phyloP scores from a whole-genome alignment of 2,113 vertebrate genomes.

The Polypterus senegalus region DNA sequence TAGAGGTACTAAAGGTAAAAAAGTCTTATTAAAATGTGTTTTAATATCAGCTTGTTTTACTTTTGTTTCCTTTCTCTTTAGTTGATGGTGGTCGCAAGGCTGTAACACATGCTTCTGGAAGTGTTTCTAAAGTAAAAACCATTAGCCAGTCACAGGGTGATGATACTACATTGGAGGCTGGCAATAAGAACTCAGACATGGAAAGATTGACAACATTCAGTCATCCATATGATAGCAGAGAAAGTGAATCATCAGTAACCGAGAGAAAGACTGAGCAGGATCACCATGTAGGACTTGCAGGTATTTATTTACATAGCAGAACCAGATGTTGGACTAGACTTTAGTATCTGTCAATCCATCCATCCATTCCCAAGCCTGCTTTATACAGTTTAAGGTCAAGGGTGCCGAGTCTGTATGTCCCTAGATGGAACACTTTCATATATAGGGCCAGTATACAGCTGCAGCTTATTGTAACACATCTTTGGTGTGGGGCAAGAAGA shows the following conservation, averaged over 20 bases:
- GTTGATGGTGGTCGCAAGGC: constrained; percentile 60
- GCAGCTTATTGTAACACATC: too few species aligned
- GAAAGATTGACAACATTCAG: constrained; percentile 21
- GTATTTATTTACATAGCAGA: constrained; percentile 21
- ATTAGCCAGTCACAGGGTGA: constrained; percentile 24
- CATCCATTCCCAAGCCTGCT: too few species aligned
- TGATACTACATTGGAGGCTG: constrained; percentile 25
- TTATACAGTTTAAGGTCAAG: too few species aligned
- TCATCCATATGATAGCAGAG: constrained; percentile 25
- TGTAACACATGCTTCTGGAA: constrained; percentile 38
- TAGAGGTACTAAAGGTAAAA: too few species aligned
- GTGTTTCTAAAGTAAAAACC: constrained; percentile 24
- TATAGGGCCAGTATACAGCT: too few species aligned
- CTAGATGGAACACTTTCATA: too few species aligned
- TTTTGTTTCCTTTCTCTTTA: constrained; percentile 26
- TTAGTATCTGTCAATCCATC: too few species aligned
- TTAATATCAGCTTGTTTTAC: neutral
- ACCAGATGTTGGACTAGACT: too few species aligned
- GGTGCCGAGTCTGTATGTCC: too few species aligned
- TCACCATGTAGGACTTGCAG: constrained; percentile 36
- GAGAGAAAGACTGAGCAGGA: constrained; percentile 35
- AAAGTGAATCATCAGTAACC: constrained; percentile 34
- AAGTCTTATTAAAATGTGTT: too few species aligned
- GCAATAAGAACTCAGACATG: constrained; percentile 32
- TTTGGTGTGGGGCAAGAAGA: too few species aligned